Evolutionary conservation across 2,797 vertebrate species (phyloP).

Genomic region (Coreius guichenoti): DNA sequence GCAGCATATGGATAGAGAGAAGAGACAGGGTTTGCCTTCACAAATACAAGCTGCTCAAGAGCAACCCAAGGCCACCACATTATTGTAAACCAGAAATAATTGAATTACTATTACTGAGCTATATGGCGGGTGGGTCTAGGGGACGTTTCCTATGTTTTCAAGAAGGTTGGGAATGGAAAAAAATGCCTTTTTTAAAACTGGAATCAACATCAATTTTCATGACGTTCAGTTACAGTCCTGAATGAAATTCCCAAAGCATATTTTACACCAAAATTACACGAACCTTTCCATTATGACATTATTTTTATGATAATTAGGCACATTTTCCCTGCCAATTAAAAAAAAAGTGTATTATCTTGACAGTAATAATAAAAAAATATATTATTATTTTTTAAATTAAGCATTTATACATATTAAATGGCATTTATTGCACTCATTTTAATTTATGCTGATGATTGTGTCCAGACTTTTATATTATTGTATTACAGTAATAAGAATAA

Average conservation of each 20-base stretch:
- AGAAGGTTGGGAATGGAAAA: not conserved
- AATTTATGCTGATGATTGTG: not conserved
- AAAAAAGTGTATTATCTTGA: not conserved
- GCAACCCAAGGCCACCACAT: conserved; percentile 60
- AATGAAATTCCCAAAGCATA: not conserved
- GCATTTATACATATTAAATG: too few species aligned
- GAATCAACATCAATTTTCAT: not conserved
- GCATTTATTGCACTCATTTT: not conserved
- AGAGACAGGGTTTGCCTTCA: conserved; percentile 49
- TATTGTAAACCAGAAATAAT: conserved; percentile 60
- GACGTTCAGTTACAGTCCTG: not conserved
- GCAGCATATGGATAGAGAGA: conserved; percentile 25
- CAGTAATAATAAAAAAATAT: not conserved
- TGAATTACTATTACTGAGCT: conserved; percentile 49
- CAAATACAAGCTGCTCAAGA: conserved; percentile 52
- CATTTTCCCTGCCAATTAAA: not conserved
- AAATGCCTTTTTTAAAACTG: too few species aligned
- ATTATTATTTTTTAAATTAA: not conserved
- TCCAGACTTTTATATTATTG: not conserved
- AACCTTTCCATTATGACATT: not conserved
- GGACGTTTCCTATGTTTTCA: not conserved
- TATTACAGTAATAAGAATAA: not conserved
- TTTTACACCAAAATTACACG: not conserved
- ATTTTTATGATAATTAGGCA: not conserved
- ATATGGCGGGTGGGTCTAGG: not conserved